Evolutionary conservation across 2,113 vertebrate genomes (phyloP).

Genomic region (Bufo gargarizans): DNA sequence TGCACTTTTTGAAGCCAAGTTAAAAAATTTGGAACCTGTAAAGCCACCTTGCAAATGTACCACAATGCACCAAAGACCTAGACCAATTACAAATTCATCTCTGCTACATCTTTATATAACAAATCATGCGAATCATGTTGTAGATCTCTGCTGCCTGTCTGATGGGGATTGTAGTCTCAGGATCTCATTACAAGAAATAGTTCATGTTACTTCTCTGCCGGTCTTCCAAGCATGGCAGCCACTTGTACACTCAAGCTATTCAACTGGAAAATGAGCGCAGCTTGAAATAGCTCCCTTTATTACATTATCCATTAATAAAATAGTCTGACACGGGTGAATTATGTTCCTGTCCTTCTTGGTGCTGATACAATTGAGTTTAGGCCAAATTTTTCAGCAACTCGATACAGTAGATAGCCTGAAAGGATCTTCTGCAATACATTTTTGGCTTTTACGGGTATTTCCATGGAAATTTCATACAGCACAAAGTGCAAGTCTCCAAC

Average conservation of each 20-base stretch:
- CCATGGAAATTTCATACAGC: neutral
- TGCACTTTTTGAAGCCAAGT: no score
- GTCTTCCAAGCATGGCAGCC: slow-evolving; percentile 56
- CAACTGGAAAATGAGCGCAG: slow-evolving; percentile 73
- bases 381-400: neutral
- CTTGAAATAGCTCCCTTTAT: slow-evolving; percentile 63
- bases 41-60: no score
- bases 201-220: slow-evolving; percentile 59
- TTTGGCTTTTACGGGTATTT: neutral
- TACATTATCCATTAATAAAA: slow-evolving; percentile 72
- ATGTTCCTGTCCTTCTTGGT: slow-evolving; percentile 5
- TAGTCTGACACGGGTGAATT: slow-evolving; percentile 55
- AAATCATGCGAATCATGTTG: neutral
- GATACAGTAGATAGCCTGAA: neutral
- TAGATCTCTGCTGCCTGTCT: neutral
- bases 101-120: neutral
- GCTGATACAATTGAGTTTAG: neutral
- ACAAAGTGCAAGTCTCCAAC: no score
- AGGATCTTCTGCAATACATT: neutral
- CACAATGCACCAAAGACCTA: neutral
- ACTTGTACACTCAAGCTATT: slow-evolving; percentile 66
- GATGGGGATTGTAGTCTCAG: slow-evolving; percentile 25
- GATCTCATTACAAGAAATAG: slow-evolving; percentile 43
- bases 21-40: no score
- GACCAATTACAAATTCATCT: neutral